phyloP scores from a whole-genome alignment of 2,888 invertebrate species.

The Villa cingulata region DNA sequence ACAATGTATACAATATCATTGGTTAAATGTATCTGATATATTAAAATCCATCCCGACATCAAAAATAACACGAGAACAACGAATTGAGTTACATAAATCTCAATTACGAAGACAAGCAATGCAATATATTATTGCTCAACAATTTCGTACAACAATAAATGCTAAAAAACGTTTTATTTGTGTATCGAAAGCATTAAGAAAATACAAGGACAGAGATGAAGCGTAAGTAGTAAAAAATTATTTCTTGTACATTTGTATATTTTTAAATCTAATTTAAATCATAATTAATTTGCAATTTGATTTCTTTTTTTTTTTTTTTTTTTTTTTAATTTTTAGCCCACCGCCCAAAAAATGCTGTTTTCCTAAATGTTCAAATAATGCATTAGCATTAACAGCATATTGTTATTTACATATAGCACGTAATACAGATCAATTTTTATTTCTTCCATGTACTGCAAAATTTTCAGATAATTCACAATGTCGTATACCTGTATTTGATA shows the following conservation, averaged over 20 bases:
- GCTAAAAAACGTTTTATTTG: constrained; percentile 27
- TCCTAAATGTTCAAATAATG: constrained; percentile 24
- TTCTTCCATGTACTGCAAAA: constrained; percentile 67
- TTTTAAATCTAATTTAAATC: no score
- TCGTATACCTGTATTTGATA: constrained; percentile 64
- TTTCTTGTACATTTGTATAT: not conserved
- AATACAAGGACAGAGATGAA: constrained; percentile 24
- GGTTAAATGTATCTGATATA: constrained; percentile 23
- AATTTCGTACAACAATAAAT: constrained; percentile 24
- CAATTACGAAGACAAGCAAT: constrained; percentile 29
- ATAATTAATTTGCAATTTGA: no score
- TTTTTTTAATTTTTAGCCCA: constrained; percentile 8
- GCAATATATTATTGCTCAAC: constrained; percentile 27
- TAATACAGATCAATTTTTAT: constrained; percentile 70
- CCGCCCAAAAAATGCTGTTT: constrained; percentile 27
- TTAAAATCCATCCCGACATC: constrained; percentile 14
- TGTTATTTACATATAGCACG: constrained; percentile 75
- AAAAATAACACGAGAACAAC: constrained; percentile 26
- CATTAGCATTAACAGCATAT: constrained; percentile 47
- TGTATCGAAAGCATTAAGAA: constrained; percentile 29
- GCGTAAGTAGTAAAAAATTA: constrained; percentile 19
- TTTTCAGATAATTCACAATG: constrained; percentile 65
- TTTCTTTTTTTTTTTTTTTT: no score
- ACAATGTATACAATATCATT: constrained; percentile 28
- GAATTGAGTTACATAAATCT: constrained; percentile 29